Evolutionary conservation across 2,888 invertebrate species (phyloP).

Genomic region (Standfussiana lucernea): DNA sequence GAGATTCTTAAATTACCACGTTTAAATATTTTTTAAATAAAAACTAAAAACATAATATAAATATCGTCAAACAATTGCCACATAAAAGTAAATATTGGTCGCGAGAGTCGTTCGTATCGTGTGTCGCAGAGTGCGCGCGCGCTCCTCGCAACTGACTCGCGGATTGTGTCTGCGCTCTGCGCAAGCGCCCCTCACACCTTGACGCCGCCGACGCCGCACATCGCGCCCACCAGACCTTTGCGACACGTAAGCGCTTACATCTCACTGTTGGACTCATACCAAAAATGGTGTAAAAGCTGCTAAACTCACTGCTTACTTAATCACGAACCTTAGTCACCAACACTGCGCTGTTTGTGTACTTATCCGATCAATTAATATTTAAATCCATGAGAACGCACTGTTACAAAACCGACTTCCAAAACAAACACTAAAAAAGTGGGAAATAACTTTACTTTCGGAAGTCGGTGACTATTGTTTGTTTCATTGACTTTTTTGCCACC

Average conservation of each 20-base stretch:
- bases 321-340: conserved; percentile 75
- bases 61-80: conserved; percentile 85
- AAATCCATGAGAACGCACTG: conserved; percentile 7
- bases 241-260: conserved; percentile 89
- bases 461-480: no score
- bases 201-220: conserved; percentile 56
- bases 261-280: conserved; percentile 86
- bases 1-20: conserved; percentile 84
- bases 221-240: conserved; percentile 86
- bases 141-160: conserved; percentile 87
- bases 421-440: no score
- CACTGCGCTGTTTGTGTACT: conserved; percentile 35
- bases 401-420: no score
- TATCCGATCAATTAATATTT: conserved; percentile 28
- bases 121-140: conserved; percentile 86
- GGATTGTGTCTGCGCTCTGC: conserved; percentile 79
- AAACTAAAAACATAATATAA: conserved; percentile 81
- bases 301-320: conserved; percentile 73
- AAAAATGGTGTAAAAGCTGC: conserved; percentile 86
- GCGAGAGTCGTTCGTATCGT: conserved; percentile 90
- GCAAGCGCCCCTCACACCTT: conserved; percentile 68
- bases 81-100: conserved; percentile 81
- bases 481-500: no score
- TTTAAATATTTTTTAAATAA: conserved; percentile 81
- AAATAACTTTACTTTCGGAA: no score